Percentiles rank a stretch among this genome's conserved stretches.
Evolutionary conservation across 2,888 invertebrate species (phyloP).

Genomic region (Plusia festucae): DNA sequence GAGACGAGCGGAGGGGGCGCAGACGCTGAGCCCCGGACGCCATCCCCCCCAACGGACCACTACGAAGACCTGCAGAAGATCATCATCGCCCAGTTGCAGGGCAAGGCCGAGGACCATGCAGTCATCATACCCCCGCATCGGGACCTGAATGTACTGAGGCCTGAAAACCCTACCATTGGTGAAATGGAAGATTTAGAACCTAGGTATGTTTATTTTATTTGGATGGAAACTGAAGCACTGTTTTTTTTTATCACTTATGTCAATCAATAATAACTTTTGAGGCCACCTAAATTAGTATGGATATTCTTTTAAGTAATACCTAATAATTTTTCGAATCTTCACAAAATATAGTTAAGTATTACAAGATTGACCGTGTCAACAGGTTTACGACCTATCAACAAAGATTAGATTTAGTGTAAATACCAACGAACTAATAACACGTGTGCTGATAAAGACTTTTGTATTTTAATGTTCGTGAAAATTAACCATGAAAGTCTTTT

Average conservation of each 20-base stretch:
- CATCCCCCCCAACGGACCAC: conserved; percentile 87
- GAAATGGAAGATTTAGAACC: conserved; percentile 91
- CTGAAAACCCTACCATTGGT: conserved; percentile 92
- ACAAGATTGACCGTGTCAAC: not conserved
- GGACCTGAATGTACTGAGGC: conserved; percentile 86
- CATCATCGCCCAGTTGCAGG: conserved; percentile 85
- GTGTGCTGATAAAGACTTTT: conserved; percentile 3
- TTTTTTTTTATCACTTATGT: no score
- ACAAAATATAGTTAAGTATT: not conserved
- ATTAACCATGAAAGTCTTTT: not conserved
- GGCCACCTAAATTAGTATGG: no score
- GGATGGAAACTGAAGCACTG: no score
- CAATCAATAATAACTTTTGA: no score
- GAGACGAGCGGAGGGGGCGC: conserved; percentile 78
- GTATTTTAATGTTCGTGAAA: not conserved
- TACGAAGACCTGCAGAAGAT: conserved; percentile 90
- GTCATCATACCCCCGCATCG: conserved; percentile 86
- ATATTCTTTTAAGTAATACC: no score
- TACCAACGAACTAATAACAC: no score
- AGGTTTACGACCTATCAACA: conserved; percentile 5
- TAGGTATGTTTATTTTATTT: conserved; percentile 85
- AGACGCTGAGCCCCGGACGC: conserved; percentile 74
- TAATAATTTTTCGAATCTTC: not conserved
- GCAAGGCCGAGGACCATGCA: conserved; percentile 86
- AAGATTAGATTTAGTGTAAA: not conserved